Evolutionary conservation across 2,113 vertebrate genomes (phyloP), one percentile per base, ranked within the genome.

Genomic region (Petrocephalus microphthalmus): DNA sequence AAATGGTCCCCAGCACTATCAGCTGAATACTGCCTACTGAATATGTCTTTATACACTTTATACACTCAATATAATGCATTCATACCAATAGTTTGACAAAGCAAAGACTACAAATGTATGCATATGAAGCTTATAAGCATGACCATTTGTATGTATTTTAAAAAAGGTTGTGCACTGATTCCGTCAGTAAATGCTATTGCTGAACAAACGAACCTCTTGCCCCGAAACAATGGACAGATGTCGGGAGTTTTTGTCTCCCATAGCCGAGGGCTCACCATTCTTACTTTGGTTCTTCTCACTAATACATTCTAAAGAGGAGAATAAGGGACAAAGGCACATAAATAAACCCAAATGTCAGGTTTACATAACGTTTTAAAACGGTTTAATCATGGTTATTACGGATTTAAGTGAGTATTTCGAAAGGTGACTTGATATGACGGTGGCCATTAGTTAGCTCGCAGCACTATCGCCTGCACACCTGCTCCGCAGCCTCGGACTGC

Each of bases 381-480:
- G 15, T 37, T 78, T 42, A 78, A 6, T 42, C 1, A 42, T 86
- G 37, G 8, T 19, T 20, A 57, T 10, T 6, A 42, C 33, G 20
- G 17, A 57, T 86, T 45, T 64, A 33, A 45, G 85, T 22, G 7
- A 60, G 20, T 20, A 60, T 56, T 42, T 42, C 25, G 7, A 33
- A 57, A 20, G 25, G 19, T 81, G 25, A 54, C 29, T 90, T 22
- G 57, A 89, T 87, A 83, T 89, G 88, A 8, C 2, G n/a, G 37
- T 42, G 33, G 88, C 87, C 5, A 60, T 87, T 67, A 81, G 56
- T 2, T 81, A 85, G 82, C 89, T 88, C 45, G 37, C 83, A 49
- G 45, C 20, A 0, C 74, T 45, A n/a, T 13, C 6, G 52, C 57
- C 1, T 17, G 33, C 42, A 15, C 11, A 81, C 47, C 33, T 71